Conservation (phyloP, 2,888 invertebrate genomes). For the Noctua fimbriata region DNA sequence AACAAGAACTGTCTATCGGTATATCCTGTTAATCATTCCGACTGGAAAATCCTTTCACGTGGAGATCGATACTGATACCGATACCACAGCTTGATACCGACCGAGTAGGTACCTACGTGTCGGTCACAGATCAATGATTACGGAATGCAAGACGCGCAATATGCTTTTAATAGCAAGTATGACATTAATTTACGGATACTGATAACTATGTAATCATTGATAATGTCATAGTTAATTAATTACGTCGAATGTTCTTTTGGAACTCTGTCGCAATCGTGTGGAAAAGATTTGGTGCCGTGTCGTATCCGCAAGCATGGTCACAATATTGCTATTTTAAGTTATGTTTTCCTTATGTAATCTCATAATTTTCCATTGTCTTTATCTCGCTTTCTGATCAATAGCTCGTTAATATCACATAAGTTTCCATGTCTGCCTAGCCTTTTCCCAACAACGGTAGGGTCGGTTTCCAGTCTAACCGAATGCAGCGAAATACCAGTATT, state of each 20-base stretch:
- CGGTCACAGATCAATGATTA: conserved; percentile 47
- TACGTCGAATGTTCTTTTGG: neutral
- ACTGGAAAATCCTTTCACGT: conserved; percentile 57
- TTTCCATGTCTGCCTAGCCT: neutral
- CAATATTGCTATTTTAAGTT: neutral
- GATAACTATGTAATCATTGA: conserved; percentile 23
- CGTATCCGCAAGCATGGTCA: neutral
- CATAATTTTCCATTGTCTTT: neutral
- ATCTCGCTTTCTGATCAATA: neutral
- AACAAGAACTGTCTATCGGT: conserved; percentile 34
- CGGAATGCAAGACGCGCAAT: conserved; percentile 30
- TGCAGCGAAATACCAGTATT: neutral
- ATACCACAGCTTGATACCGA: conserved; percentile 28
- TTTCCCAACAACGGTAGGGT: neutral
- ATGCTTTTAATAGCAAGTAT: conserved; percentile 25
- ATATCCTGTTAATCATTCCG: conserved; percentile 50
- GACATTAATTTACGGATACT: conserved; percentile 12
- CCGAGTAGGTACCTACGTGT: conserved; percentile 8
- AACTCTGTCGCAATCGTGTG: conserved; percentile 9
- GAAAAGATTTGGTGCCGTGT: neutral
- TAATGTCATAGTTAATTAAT: conserved; percentile 33
- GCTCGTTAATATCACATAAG: neutral
- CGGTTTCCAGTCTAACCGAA: neutral
- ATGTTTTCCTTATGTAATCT: neutral
- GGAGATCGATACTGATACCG: conserved; percentile 32